Evolutionary conservation across 2,888 invertebrate genomes (phyloP), one percentile per base, ranked within the genome.

Genomic region (Vanessa cardui): DNA sequence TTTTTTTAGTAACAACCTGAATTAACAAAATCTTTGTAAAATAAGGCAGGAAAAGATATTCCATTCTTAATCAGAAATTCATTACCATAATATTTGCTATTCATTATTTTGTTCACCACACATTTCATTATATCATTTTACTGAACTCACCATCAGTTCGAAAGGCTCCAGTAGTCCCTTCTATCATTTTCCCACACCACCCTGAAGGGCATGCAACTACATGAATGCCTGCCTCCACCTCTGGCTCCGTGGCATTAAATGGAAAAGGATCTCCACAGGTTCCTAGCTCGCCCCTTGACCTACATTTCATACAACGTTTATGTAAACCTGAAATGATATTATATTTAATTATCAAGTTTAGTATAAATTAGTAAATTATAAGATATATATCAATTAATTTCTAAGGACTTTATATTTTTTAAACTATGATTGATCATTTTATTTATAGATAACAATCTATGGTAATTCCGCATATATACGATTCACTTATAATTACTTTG

Each of bases 101-200:
- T 26, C 26, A 26, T 26, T 26, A 1, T 5, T 26, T 26, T 26
- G 3, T 26, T 26, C 26, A 0, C 26, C 2, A 26, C 5, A 26
- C 26, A 26, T 26, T 8, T 1, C 39, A 39, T 39, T 1, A 12
- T 8, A 39, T 39, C 8, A 3, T 12, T 39, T 39, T 39, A 12
- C 4, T 12, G 39, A 12, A 39, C 77, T 84, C 88, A 96, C 97
- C 97, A 90, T 97, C 97, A 82, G 95, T 95, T 82, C 96, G 95
- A 74, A 96, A 94, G 61, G 96, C 92, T 77, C 96, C 96, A 75
- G 87, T 82, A 9, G 95, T 95, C 68, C 96, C 96, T 86, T 98
- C 98, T 47, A 97, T 94, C 62, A 97, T 95, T 92, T 98, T 98
- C 31, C 96, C 97, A 81, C 98, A 98, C 98, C 98, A 98, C 49